phyloP scores from a whole-genome alignment of 2,113 vertebrate species.

The Charina bottae region DNA sequence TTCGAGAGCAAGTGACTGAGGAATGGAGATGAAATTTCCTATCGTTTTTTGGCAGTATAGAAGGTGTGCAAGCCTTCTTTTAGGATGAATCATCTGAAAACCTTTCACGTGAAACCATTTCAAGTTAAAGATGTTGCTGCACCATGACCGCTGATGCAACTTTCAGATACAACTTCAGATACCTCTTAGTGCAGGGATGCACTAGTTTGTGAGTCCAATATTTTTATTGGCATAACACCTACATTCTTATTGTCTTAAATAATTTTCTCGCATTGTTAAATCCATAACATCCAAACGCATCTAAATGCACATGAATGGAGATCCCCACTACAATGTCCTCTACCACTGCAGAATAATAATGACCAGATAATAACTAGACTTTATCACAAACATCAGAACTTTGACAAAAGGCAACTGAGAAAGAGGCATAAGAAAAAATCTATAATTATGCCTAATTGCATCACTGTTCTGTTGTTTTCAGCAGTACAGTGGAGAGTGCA shows the following conservation, averaged over 20 bases:
- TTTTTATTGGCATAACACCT: not conserved
- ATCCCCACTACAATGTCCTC: not conserved
- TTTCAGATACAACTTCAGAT: not conserved
- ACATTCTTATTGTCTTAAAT: not conserved
- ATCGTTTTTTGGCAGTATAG: not conserved
- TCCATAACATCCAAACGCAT: not conserved
- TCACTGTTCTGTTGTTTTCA: too few relatives aligned
- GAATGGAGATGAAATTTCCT: not conserved
- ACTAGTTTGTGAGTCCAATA: not conserved
- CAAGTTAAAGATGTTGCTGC: not conserved
- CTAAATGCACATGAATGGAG: not conserved
- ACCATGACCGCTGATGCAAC: not conserved
- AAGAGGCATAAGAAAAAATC: not conserved
- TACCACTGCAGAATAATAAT: not conserved
- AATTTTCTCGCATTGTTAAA: not conserved
- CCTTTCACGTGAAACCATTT: not conserved
- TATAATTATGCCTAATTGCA: not conserved
- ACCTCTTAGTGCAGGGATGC: not conserved
- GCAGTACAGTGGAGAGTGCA: not conserved
- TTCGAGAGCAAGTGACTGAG: not conserved
- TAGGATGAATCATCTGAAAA: not conserved
- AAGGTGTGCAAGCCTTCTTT: not conserved
- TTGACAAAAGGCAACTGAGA: not conserved
- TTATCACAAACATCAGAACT: not conserved
- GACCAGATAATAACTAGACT: not conserved